These are phyloP conservation scores for Margaritifera margaritifera DNA, from an alignment of 2,888 invertebrate genomes.

Conservation along the genomic window DNA sequence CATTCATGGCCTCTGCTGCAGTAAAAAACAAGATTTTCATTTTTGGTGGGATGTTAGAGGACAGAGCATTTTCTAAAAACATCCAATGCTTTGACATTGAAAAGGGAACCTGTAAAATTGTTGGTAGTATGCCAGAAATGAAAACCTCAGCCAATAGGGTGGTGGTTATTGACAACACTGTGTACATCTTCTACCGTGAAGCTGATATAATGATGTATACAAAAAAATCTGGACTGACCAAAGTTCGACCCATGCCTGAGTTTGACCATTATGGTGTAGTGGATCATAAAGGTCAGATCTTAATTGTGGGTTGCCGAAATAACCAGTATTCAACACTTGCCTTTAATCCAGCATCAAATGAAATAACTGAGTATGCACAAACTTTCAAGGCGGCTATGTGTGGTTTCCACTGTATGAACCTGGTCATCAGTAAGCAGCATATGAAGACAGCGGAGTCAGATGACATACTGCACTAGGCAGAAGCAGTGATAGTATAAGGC, in stretches of 20 bases:
- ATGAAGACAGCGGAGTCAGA: no score
- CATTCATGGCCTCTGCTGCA: constrained; percentile 43
- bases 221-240: constrained; percentile 20
- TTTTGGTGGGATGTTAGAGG: constrained; percentile 46
- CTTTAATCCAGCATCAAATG: constrained; percentile 35
- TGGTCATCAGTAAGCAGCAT: constrained; percentile 36
- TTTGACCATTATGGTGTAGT: constrained; percentile 51
- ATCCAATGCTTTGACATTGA: constrained; percentile 41
- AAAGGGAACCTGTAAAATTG: constrained; percentile 20
- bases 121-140: constrained; percentile 36
- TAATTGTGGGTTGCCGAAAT: constrained; percentile 45
- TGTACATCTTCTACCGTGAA: constrained; percentile 44
- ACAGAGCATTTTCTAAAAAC: constrained; percentile 35
- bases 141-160: constrained; percentile 39
- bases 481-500: background rate
- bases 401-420: constrained; percentile 43
- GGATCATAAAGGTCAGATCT: constrained; percentile 33
- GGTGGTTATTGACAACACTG: constrained; percentile 36
- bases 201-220: constrained; percentile 41
- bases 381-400: constrained; percentile 48
- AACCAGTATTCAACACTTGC: constrained; percentile 37
- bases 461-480: no score
- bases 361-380: constrained; percentile 30
- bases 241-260: constrained; percentile 37
- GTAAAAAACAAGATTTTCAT: constrained; percentile 41